phyloP scores from a whole-genome alignment of 92 coral and sea anemone genomes.

The Porites lobata region DNA sequence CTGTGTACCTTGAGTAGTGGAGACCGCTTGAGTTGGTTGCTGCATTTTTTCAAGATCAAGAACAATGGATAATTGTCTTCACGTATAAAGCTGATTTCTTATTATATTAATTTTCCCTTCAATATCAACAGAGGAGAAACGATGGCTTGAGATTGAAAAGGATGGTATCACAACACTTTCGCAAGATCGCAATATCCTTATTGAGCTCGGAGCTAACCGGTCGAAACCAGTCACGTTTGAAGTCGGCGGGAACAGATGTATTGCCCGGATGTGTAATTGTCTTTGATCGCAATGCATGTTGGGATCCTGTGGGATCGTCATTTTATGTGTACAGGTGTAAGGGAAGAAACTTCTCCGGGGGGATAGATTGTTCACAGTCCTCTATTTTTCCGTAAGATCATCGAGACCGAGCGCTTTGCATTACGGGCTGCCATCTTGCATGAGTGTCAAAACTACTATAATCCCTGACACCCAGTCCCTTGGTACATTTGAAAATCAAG shows the following conservation, averaged over 20 bases:
- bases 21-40: not conserved
- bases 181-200: not conserved
- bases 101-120: not conserved
- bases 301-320: not conserved
- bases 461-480: too few species aligned
- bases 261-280: slow-evolving; percentile 59
- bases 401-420: too few species aligned
- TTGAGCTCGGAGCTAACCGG: slow-evolving; percentile 73
- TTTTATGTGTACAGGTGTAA: too few species aligned
- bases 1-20: not conserved
- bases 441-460: too few species aligned
- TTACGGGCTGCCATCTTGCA: too few species aligned
- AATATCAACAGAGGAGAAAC: not conserved
- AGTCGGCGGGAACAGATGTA: slow-evolving; percentile 66
- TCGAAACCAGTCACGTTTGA: slow-evolving; percentile 92
- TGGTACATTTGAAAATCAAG: too few species aligned
- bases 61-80: not conserved
- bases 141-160: slow-evolving; percentile 5
- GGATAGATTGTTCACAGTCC: too few species aligned
- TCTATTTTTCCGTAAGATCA: too few species aligned
- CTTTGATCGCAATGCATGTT: not conserved
- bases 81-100: not conserved
- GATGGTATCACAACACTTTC: not conserved
- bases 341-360: too few species aligned
- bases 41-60: slow-evolving; percentile 23